phyloP scores from a whole-genome alignment of 1,140 invertebrate species.

The Nasonia longicornis region DNA sequence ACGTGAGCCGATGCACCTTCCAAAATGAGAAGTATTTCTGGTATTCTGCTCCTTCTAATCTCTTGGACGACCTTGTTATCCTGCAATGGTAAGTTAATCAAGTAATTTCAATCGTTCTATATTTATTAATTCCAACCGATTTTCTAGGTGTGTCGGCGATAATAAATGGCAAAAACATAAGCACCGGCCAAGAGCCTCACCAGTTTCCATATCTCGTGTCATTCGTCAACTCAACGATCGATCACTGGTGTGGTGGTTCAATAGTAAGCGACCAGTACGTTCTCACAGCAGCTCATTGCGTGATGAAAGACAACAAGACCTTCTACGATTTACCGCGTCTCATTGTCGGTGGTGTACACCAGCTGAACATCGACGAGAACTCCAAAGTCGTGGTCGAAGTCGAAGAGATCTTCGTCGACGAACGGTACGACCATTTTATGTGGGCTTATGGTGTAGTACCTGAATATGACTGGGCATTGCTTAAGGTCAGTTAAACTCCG shows the following conservation, averaged over 20 bases:
- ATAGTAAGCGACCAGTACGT: constrained; percentile 62
- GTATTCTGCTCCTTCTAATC: neutral
- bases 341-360: constrained; percentile 5
- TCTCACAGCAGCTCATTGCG: constrained; percentile 68
- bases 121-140: neutral
- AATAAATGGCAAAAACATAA: neutral
- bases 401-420: constrained; percentile 20
- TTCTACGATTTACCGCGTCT: neutral
- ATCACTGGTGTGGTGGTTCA: constrained; percentile 62
- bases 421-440: neutral
- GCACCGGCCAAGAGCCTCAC: neutral
- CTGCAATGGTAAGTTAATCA: neutral
- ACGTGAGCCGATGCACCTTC: too few species aligned
- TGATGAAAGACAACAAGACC: constrained; percentile 18
- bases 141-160: neutral
- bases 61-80: neutral
- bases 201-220: neutral
- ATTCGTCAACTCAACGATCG: neutral
- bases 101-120: neutral
- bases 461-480: neutral
- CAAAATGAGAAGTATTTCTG: neutral
- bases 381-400: neutral
- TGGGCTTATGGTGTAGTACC: neutral
- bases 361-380: neutral
- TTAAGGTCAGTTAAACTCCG: neutral